These are phyloP conservation scores for Pterostichus madidus DNA, from an alignment of 2,888 invertebrate genomes.

Conservation along the genomic window DNA sequence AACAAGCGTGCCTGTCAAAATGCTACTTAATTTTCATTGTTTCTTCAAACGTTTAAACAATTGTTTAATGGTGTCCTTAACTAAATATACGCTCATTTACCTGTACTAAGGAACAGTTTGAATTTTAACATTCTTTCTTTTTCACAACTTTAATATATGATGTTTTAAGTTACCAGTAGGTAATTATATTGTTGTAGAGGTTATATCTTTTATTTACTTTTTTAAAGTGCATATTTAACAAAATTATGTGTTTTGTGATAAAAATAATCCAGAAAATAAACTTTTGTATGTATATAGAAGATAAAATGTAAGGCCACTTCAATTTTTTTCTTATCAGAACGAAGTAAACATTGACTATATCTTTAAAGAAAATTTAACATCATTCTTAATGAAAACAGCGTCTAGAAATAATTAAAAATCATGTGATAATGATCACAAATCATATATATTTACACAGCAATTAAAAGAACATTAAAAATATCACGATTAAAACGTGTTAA, in stretches of 20 bases:
- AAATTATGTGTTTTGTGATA: constrained; percentile 35
- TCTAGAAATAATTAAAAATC: constrained; percentile 16
- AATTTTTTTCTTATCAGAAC: constrained; percentile 26
- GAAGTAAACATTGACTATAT: constrained; percentile 31
- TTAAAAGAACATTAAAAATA: constrained; percentile 33
- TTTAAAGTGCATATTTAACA: constrained; percentile 16
- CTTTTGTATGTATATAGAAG: constrained; percentile 10
- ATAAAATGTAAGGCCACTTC: constrained; percentile 33
- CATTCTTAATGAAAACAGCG: constrained; percentile 17
- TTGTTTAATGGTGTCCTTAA: too few species aligned
- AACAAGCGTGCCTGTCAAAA: too few species aligned
- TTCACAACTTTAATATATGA: not conserved
- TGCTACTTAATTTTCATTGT: too few species aligned
- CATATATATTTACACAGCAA: constrained; percentile 10
- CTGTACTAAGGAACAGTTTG: not conserved
- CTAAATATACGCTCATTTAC: not conserved
- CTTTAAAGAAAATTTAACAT: constrained; percentile 2
- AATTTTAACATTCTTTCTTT: too few species aligned
- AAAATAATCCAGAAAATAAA: constrained; percentile 23
- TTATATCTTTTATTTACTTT: constrained; percentile 20
- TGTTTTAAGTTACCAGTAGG: not conserved
- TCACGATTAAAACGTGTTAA: constrained; percentile 24
- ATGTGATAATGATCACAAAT: constrained; percentile 1
- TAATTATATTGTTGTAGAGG: not conserved
- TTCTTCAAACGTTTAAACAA: too few species aligned